Evolutionary conservation across 2,888 invertebrate species (phyloP), one percentile per base, ranked within the genome.

Genomic region (Philopedon plagiatum): DNA sequence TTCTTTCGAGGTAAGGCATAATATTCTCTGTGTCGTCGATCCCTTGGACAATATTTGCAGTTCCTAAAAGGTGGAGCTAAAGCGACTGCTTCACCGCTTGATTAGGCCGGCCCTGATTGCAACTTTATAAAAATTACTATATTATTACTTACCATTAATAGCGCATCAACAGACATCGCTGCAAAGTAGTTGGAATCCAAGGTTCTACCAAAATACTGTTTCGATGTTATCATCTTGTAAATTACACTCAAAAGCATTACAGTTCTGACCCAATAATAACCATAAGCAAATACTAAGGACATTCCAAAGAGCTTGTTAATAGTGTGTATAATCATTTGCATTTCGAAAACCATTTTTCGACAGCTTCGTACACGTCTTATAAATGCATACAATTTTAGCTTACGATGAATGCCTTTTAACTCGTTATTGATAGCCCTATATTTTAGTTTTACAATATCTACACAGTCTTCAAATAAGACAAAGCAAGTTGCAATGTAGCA

Each of bases 121-220:
- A n/a, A n/a, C n/a, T n/a, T n/a, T n/a, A n/a, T n/a, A n/a, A n/a
- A n/a, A n/a, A n/a, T n/a, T n/a, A n/a, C n/a, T n/a, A n/a, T n/a
- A n/a, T n/a, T n/a, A n/a, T n/a, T 39, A 39, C 44, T 44, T 44
- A 44, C 44, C 44, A 44, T 44, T 2, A 8, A 44, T 19, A 44
- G 1, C 18, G 19, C 1, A 4, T 2, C 7, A 3, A 5, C 15
- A 19, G 1, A 1, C 1, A 8, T 8, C 19, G 1, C 7, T 11
- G 18, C 44, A 18, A 19, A 44, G 19, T 44, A 44, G 7, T 19
- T 44, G 19, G 8, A 7, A 2, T 19, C 19, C 2, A 19, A 8
- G 8, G 5, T 9, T 44, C 19, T 18, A 19, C 15, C 18, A 18
- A 44, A 44, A 19, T 44, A 44, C 2, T 8, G 4, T 8, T 44